These are phyloP conservation scores for Pelmatolapia mariae DNA, from an alignment of 2,113 vertebrate genomes.

Conservation along the genomic window DNA sequence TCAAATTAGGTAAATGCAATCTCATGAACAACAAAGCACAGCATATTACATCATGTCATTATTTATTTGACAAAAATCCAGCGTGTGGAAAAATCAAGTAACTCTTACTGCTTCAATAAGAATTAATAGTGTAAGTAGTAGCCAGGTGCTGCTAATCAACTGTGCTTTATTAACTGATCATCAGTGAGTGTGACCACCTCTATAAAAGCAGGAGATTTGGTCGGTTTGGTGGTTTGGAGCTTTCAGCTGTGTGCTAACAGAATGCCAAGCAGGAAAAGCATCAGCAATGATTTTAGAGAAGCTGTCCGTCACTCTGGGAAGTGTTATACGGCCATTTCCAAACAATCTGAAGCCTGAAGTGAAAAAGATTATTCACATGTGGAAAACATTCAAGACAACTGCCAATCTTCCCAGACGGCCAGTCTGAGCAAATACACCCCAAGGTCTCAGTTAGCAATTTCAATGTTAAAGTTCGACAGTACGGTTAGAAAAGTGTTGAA, in stretches of 20 bases:
- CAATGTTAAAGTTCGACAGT: rapidly evolving
- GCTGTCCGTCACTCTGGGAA: background rate
- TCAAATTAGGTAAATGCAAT: background rate
- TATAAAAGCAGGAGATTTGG: background rate
- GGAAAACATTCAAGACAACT: background rate
- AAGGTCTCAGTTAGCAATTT: background rate
- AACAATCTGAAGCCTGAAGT: background rate
- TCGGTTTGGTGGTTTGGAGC: background rate
- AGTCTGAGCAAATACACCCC: background rate
- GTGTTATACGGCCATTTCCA: background rate
- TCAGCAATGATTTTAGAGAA: background rate
- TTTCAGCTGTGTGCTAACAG: background rate
- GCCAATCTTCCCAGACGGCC: background rate
- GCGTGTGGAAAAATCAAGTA: background rate
- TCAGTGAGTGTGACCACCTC: background rate
- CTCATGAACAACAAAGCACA: background rate
- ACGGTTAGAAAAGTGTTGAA: background rate
- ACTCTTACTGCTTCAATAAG: background rate
- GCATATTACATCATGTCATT: background rate
- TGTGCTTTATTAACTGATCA: background rate
- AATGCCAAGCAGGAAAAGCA: rapidly evolving
- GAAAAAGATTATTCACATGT: background rate
- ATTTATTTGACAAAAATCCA: background rate
- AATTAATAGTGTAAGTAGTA: background rate
- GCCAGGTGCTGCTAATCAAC: background rate